These are phyloP conservation scores for Sebastes hubbsi DNA, from an alignment of 2,797 vertebrate species.

Conservation along the genomic window DNA sequence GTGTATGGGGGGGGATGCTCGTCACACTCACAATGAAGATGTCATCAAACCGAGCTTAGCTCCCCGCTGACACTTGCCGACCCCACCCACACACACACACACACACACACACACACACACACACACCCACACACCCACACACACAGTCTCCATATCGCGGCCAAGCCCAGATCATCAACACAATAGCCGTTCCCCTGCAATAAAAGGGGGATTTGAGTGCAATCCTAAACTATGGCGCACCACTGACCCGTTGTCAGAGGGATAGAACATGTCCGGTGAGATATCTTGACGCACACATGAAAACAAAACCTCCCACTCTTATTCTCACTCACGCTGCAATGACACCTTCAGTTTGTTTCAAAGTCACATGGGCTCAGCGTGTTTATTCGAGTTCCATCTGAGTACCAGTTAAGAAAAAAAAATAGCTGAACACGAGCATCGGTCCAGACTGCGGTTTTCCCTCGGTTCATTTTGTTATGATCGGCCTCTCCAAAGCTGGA, in stretches of 20 bases:
- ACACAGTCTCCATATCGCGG: background rate
- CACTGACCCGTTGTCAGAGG: conserved; percentile 25
- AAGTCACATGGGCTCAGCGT: background rate
- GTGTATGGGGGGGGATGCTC: background rate
- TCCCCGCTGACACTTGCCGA: conserved; percentile 13
- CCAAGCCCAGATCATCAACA: conserved; percentile 36
- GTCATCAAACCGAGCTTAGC: conserved; percentile 47
- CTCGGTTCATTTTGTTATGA: conserved; percentile 28
- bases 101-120: conserved; percentile 15
- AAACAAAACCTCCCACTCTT: background rate
- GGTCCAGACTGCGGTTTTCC: conserved; percentile 49
- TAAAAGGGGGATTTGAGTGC: conserved; percentile 38
- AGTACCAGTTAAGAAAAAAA: background rate
- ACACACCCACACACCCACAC: conserved; percentile 30
- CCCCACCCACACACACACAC: conserved; percentile 23
- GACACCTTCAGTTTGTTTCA: background rate
- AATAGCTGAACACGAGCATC: background rate
- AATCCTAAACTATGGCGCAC: conserved; percentile 25
- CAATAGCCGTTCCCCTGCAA: conserved; percentile 33
- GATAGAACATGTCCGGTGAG: conserved; percentile 8
- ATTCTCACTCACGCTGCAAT: background rate
- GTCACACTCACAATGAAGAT: conserved; percentile 68
- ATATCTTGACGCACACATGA: background rate
- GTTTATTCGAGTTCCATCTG: background rate
- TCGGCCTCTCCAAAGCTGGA: conserved; percentile 32